These are phyloP conservation scores for Apaloderma vittatum DNA, from an alignment of 2,113 vertebrate species.

Conservation along the genomic window DNA sequence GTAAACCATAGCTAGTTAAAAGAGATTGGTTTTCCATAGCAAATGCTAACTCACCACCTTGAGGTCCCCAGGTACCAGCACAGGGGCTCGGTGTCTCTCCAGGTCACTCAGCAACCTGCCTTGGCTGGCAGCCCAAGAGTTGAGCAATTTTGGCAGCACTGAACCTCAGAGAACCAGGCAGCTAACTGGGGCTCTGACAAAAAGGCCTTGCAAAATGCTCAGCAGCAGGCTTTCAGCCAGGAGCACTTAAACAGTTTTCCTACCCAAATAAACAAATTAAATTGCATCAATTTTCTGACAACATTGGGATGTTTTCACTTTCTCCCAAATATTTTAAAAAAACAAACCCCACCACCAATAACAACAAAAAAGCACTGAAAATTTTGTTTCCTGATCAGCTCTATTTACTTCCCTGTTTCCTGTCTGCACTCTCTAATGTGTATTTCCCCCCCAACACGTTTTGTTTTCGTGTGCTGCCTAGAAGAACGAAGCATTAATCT, in stretches of 20 bases:
- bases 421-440: not conserved
- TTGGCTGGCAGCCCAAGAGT: not conserved
- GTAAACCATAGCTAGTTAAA: not conserved
- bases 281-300: not conserved
- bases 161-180: fast-evolving
- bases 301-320: not conserved
- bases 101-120: not conserved
- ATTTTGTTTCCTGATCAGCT: not conserved
- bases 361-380: not conserved
- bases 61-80: not conserved
- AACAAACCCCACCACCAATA: no score
- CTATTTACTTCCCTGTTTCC: not conserved
- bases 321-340: not conserved
- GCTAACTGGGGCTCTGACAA: not conserved
- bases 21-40: not conserved
- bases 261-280: not conserved
- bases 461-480: not conserved
- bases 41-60: not conserved
- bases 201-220: not conserved
- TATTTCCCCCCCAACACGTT: not conserved
- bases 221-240: not conserved
- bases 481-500: not conserved
- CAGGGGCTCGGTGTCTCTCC: fast-evolving
- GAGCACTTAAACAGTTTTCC: not conserved
- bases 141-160: not conserved